Evolutionary conservation across 1,140 invertebrate genomes (phyloP), one percentile per base, ranked within the genome.

Genomic region (Rhizoglyphus robini): DNA sequence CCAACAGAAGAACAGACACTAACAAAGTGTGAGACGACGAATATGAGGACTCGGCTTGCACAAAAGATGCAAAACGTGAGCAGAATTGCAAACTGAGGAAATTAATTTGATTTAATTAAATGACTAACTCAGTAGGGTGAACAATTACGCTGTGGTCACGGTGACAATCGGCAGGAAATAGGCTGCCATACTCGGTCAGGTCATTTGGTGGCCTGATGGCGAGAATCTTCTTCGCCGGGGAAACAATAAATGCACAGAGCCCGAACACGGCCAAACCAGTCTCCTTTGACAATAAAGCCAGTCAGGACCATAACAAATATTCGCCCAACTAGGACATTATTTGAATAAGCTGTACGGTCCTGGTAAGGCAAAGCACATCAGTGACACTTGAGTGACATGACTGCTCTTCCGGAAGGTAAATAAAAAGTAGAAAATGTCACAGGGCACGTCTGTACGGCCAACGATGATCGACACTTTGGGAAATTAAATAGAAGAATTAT

Each of bases 391-490:
- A 8, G 4, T 25, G 32, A 65, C 36, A 32, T 68, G 20, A 69
- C 69, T 72, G n/a, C 70, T 75, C 75, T 70, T 73, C 49, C 54
- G n/a, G 65, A 75, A 76, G n/a, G 65, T 57, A 4, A 75, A 60
- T 30, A 75, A 75, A 66, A 80, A 65, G 63, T 74, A 77, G 69
- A 81, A 79, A 38, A 78, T 71, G 58, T 77, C 74, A 8, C 77
- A 78, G 63, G 81, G 68, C 25, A 77, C 67, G 70, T 81, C 79
- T 18, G 79, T 79, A 69, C 79, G 69, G 13, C 79, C 79, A 15
- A 80, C 79, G n/a, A 79, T 76, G 36, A 78, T 79, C 20, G 78
- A 79, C 4, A 80, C 77, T 77, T 79, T 67, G 27, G 38, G 72
- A 61, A 67, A 65, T 64, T 70, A 73, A 68, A 47, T 70, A 66